Evolutionary conservation across 35 echinoderm and acorn worm species (phyloP), one percentile per base, ranked within the genome.

Genomic region (Ophioderma brevispina): DNA sequence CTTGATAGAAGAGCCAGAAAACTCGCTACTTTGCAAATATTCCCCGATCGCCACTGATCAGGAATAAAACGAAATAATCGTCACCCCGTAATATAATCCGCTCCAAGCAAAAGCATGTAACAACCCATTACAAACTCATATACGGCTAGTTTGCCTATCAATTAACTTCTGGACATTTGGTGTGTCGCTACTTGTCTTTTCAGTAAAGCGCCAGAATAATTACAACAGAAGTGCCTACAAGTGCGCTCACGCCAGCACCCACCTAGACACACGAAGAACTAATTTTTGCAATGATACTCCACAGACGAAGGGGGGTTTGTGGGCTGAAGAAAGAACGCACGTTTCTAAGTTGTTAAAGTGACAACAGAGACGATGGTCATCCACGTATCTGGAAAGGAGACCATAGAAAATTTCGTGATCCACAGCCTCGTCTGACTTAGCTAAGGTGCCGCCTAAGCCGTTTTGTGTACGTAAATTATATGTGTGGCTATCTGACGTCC

Each of bases 91-190:
- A 31, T 76, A 89, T 13, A 89, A 39, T 94, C 92, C 17, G 79
- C 85, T 23, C n/a, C 49, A 34, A 28, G 92, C 92, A 19, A 94
- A 84, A 6, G 56, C 86, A 94, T 88, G 32, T 94, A 94, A 32
- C 89, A 13, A 38, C 92, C 92, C 92, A 94, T 94, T 49, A 94
- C 23, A 39, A 89, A 82, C 36, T 94, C 92, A 13, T 86, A 82
- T 36, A 94, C 21, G 17, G 92, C 86, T 37, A 94, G 46, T 33
- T 94, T 94, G 32, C 55, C 76, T 31, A 94, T 89, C 14, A 89
- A n/a, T n/a, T 79, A 23, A 85, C 33, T 8, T 75, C 46, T 39
- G 90, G 13, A 89, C 64, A 3, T 31, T 35, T 31, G 41, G 49
- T 55, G 76, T 78, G 18, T 18, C 56, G 13, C 56, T 75, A 55